Evolutionary conservation across 2,113 vertebrate species (phyloP), one percentile per base, ranked within the genome.

Genomic region (Poeciliopsis turrubarensis): DNA sequence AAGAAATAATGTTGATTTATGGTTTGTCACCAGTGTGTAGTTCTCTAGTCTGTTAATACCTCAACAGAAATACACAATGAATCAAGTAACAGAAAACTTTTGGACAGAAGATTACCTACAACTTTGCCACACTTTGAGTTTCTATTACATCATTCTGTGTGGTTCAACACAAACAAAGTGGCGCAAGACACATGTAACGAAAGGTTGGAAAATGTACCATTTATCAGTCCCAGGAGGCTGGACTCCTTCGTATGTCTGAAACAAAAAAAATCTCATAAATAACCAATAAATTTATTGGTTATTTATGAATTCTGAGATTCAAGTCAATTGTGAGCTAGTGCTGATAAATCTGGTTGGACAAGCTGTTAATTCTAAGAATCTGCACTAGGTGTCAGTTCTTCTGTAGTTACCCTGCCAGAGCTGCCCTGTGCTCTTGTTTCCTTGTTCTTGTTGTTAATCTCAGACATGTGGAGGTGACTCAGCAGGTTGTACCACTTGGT

Each of bases 401-500:
- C 14, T 2, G 14, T 31, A 0, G 14, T 26, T 73, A 90, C 90
- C 88, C 15, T 0, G 27, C 87, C 80, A 0, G 83, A 54, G 27
- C n/a, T 5, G 19, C 44, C 7, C 0, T 60, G 44, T 0, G 44
- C 68, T 60, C 74, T 1, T 37, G 69, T 37, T 17, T 89, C 89
- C 39, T 81, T 91, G 65, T 92, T 92, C 90, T 95, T 95, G 87
- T 76, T 87, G 78, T 70, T 91, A 82, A 95, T 93, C 62, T 96
- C 94, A 61, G 95, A 91, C 84, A 96, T 91, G 87, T 95, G 95
- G 87, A 93, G 92, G 9, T 94, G 95, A 87, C 94, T 96, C 74
- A 99, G 95, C 64, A 99, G 95, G 91, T 99, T 99, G 91, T 97
- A 99, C 96, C 97, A 98, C 73, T 94, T 95, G 7, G 94, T 95